Evolutionary conservation across 2,797 vertebrate species (phyloP), one percentile per base, ranked within the genome.

Genomic region (Ambastaia sidthimunki): DNA sequence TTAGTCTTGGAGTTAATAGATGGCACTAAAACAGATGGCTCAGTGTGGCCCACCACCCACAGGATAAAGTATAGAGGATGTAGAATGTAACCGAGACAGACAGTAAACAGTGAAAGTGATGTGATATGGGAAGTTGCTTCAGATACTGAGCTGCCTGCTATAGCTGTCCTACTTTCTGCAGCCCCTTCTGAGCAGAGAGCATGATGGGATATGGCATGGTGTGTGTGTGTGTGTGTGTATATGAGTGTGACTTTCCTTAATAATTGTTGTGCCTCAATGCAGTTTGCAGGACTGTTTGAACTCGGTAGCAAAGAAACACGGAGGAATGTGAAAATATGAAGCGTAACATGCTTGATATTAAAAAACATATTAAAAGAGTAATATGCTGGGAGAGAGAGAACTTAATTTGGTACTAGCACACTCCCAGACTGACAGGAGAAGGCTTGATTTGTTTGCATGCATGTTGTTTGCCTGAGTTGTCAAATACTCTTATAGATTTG

Each of bases 121-220:
- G 80, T 78, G 72, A 77, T 31, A 69, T 19, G 73, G 80, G 77
- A 85, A 86, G 74, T 84, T 76, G 83, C 25, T 62, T 62, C 25
- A 82, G 73, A 78, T 44, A 63, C 44, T 83, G 70, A 85, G 77
- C 62, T 16, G 12, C 65, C 70, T 63, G 71, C 71, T 21, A 57
- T 70, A 65, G 50, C 80, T 82, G 75, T 54, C 62, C 55, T 73
- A 71, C 76, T 74, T 73, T 75, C 73, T 69, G 15, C 48, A 21
- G 41, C 50, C 66, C 23, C 60, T 78, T 50, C 25, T 50, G 68
- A 71, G 76, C 68, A 13, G 13, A 60, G 72, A 68, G 54, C 65
- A 66, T 50, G 60, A 73, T 77, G 62, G 48, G 34, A 82, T 48
- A 77, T 9, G 52, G 63, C 57, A 65, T 66, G 37, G 55, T 37